Evolutionary conservation across 2,797 vertebrate species (phyloP), one percentile per base, ranked within the genome.

Genomic region (Xenopus petersii): DNA sequence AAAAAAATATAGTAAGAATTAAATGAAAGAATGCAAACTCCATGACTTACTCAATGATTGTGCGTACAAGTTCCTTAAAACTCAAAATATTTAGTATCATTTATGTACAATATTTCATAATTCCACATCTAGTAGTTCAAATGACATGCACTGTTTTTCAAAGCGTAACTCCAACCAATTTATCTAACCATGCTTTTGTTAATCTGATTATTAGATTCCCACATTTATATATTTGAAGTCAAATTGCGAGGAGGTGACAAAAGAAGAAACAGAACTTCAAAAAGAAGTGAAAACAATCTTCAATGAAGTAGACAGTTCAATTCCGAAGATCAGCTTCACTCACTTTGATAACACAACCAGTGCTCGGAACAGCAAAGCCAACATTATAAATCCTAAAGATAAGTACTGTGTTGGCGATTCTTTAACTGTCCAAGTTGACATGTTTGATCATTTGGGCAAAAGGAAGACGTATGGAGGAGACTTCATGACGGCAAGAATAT

Each of bases 391-490:
- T 58, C 68, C 55, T 15, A 72, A 0, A 13, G 30, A 49, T 2
- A 67, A 12, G 0, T 81, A 81, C 64, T 83, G 81, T 17, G 13
- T 4, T 0, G 73, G 82, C 4, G 75, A 83, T 2, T 65, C 68
- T 67, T 66, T 84, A 12, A 3, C 64, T 1, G 2, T 86, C 16
- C 76, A 70, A 15, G 17, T 82, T 33, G 73, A 83, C 21, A 7
- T 62, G 8, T 80, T 63, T 5, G 70, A 83, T 47, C n/a, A 77
- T 36, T 26, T 73, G 2, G 80, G 83, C 24, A 42, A 0, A 46
- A 80, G 64, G 51, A 86, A 86, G 21, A 11, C 47, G 4, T 80
- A 84, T 2, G 84, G 84, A 0, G 79, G 84, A 51, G 81, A 84
- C 13, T 83, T 82, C 72, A 51, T 83, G 26, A 79, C 67, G 55